phyloP scores from a whole-genome alignment of 2,888 invertebrate species.

The Taphrorychus bicolor region DNA sequence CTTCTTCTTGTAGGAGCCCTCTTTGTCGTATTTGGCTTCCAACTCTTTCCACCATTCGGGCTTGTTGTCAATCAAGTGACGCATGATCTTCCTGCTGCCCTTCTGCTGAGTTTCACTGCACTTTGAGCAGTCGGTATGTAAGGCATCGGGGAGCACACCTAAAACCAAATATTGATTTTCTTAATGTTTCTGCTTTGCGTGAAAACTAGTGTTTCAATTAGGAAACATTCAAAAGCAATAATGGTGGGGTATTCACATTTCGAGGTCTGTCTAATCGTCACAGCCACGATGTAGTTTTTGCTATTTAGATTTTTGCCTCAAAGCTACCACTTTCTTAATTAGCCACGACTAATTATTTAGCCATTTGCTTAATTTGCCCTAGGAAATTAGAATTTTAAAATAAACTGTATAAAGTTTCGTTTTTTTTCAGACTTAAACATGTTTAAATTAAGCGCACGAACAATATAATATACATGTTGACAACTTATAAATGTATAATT shows the following conservation, averaged over 20 bases:
- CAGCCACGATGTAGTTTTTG: not conserved
- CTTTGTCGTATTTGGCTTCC: slow-evolving; percentile 73
- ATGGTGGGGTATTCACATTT: not conserved
- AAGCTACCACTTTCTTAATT: no score
- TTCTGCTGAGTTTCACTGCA: slow-evolving; percentile 72
- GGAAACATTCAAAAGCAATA: not conserved
- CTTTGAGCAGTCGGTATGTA: slow-evolving; percentile 71
- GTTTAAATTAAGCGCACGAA: no score
- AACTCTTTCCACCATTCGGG: slow-evolving; percentile 70
- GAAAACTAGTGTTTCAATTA: no score
- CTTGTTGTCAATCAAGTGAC: slow-evolving; percentile 71
- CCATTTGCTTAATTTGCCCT: no score
- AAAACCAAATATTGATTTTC: not conserved
- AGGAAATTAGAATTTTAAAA: no score
- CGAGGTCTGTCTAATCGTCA: no score
- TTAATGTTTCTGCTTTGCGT: no score
- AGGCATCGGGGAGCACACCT: slow-evolving; percentile 75
- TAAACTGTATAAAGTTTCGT: no score
- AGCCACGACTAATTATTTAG: no score
- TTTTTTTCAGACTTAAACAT: no score
- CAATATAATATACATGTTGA: no score
- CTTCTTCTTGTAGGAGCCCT: slow-evolving; percentile 69
- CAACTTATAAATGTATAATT: no score
- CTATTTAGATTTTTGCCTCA: not conserved
- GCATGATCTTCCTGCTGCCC: slow-evolving; percentile 71